phyloP scores from a whole-genome alignment of 2,113 vertebrate species.

The Edolisoma coerulescens region DNA sequence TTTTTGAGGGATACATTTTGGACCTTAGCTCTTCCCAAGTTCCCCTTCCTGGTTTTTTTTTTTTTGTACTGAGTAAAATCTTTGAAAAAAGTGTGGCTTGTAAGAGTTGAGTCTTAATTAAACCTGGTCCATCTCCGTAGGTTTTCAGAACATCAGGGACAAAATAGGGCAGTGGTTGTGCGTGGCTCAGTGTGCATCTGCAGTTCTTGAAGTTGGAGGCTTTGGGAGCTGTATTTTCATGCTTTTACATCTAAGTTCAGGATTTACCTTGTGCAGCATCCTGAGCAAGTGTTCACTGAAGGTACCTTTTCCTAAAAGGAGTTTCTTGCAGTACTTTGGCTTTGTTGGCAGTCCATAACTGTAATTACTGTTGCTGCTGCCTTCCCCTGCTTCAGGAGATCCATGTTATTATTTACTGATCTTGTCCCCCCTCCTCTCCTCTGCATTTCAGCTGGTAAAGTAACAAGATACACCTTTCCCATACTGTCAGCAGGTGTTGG shows the following conservation, averaged over 20 bases:
- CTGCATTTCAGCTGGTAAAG: background rate
- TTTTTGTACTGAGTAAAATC: background rate
- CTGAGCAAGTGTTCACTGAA: background rate
- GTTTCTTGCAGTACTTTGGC: background rate
- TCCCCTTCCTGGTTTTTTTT: background rate
- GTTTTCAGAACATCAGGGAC: background rate
- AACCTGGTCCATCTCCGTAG: background rate
- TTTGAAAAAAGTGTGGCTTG: background rate
- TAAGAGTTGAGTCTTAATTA: background rate
- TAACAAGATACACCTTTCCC: background rate
- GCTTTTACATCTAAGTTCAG: background rate
- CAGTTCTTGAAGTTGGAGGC: background rate
- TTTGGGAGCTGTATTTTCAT: background rate
- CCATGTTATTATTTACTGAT: background rate
- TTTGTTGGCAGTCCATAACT: background rate
- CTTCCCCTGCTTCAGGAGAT: background rate
- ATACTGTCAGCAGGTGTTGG: background rate
- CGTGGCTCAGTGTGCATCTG: background rate
- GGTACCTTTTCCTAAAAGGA: accelerated
- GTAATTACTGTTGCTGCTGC: background rate
- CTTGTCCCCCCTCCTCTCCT: background rate
- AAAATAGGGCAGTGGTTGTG: accelerated
- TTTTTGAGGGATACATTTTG: background rate
- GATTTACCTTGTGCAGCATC: background rate
- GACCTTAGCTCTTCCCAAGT: background rate